Base-by-base conservation (phyloP, 2,113 vertebrate genomes). In the Oplegnathus fasciatus region DNA sequence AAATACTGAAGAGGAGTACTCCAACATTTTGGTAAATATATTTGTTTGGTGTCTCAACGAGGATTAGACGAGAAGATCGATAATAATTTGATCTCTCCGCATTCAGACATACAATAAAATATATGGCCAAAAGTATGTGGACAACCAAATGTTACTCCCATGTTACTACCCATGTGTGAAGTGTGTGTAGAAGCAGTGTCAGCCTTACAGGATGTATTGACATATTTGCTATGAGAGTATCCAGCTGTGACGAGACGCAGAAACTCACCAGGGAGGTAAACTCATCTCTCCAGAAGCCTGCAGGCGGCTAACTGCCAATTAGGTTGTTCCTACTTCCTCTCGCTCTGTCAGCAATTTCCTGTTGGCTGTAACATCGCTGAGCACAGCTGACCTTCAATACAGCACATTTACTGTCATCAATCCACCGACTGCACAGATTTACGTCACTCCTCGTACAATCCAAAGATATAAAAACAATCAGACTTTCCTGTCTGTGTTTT, bases 271-370 rank as follows among this genome's bases (percentile, higher is more conserved):
- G 89, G 92, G 89, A 90, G 87, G 80, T 86, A 68, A 90, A 88
- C 87, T 91, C 91, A 81, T 87, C 90, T 77, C 86, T 69, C 40
- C 90, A 89, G 75, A 80, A 64, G 80, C 84, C 90, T 17, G 79
- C 85, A 34, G 85, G 91, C 84, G 28, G 86, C 86, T 79, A 89
- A 87, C 68, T 22, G 88, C 74, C 88, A 88, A 85, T 91, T 92
- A 94, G 91, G 34, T 54, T 73, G 48, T 52, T 83, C 77, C 68
- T 30, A 75, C 83, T 89, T 91, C 85, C 80, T 84, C 74, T 67
- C n/a, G 52, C 83, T 78, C 81, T 26, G 87, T 93, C 93, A 92
- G 91, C 90, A 82, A 26, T 90, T 91, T 93, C 84, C 88, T 85
- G 80, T 84, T 28, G 69, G 80, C 76, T 22, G 62, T 0, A 58